A percentile compares a stretch with the other conserved stretches of the same genome.
These are phyloP conservation scores for Rutpela maculata DNA, from an alignment of 2,888 invertebrate genomes.

Conservation along the genomic window DNA sequence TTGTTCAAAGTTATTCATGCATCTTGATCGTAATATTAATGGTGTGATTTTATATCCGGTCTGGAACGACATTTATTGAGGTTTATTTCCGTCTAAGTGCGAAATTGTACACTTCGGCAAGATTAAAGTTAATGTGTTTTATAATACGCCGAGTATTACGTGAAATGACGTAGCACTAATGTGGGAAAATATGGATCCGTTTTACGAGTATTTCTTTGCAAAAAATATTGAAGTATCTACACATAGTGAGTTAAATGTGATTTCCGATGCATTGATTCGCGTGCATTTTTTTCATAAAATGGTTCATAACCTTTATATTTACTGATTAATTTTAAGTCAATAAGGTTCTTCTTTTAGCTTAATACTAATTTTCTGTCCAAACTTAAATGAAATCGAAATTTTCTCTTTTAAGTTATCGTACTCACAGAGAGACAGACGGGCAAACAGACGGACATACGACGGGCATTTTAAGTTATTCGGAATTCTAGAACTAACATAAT, in stretches of 20 bases:
- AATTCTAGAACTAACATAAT: too few species aligned
- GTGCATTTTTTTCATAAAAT: too few species aligned
- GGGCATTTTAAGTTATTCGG: too few species aligned
- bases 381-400: too few species aligned
- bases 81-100: neutral
- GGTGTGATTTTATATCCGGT: slow-evolving; percentile 1
- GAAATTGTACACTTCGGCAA: slow-evolving; percentile 3
- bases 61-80: neutral
- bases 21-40: neutral
- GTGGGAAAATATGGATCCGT: neutral
- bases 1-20: slow-evolving; percentile 1
- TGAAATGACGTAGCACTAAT: slow-evolving; percentile 4
- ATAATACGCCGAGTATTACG: neutral
- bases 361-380: too few species aligned
- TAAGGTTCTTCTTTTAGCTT: too few species aligned
- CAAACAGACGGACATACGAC: too few species aligned
- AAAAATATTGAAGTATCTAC: neutral
- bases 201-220: neutral
- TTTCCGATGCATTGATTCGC: too few species aligned
- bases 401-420: too few species aligned
- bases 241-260: neutral
- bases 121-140: slow-evolving; percentile 4
- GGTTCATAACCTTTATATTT: too few species aligned
- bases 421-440: too few species aligned
- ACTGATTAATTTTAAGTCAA: too few species aligned